phyloP scores from a whole-genome alignment of 2,888 invertebrate genomes.

The Fragum fragum region DNA sequence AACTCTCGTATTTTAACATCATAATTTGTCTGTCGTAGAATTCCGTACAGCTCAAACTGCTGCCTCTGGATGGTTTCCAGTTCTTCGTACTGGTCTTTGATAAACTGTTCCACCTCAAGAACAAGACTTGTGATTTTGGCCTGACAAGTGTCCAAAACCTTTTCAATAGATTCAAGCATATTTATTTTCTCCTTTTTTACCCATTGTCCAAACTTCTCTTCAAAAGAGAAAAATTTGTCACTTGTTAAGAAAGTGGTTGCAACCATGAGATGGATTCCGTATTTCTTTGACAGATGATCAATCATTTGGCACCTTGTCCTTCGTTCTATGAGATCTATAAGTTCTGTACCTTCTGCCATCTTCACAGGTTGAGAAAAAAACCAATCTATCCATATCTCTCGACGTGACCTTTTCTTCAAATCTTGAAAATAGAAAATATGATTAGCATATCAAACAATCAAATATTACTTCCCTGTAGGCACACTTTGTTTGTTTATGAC shows the following conservation, averaged over 20 bases:
- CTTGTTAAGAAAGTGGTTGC: neutral
- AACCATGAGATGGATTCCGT: constrained; percentile 7
- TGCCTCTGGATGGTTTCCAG: neutral
- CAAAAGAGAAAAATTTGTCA: constrained; percentile 5
- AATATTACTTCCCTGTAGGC: too few relatives aligned
- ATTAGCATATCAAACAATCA: too few relatives aligned
- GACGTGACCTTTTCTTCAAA: neutral
- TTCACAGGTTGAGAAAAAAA: neutral
- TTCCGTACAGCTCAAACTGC: constrained; percentile 14
- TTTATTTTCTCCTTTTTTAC: neutral
- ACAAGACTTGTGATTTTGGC: neutral
- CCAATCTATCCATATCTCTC: neutral
- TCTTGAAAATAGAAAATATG: neutral
- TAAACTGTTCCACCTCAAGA: neutral
- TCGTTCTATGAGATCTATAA: neutral
- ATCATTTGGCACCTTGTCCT: neutral
- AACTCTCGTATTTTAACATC: neutral
- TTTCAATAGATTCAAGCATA: neutral
- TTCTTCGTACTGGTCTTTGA: neutral
- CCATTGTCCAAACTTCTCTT: neutral
- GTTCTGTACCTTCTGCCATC: neutral
- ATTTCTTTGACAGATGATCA: neutral
- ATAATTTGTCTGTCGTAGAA: constrained; percentile 15
- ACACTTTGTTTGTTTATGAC: too few relatives aligned
- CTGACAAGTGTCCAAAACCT: neutral